Evolutionary conservation across 2,888 invertebrate species (phyloP).

Genomic region (Candidula unifasciata): DNA sequence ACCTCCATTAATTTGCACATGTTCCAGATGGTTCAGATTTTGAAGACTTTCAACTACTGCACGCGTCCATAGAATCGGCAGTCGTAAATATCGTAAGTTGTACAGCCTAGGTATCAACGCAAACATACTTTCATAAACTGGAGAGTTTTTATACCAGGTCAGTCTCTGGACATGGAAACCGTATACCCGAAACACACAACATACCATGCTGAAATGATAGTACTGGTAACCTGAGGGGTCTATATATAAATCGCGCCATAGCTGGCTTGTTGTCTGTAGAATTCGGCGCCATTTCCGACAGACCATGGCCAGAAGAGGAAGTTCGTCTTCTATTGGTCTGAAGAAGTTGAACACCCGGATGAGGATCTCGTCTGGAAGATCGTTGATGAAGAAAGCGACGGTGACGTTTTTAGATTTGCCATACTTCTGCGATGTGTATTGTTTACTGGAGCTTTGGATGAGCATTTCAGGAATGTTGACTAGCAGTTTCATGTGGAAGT

Average conservation of each 20-base stretch:
- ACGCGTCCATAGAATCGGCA: conserved; percentile 69
- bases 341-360: conserved; percentile 63
- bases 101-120: conserved; percentile 60
- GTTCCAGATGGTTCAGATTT: conserved; percentile 58
- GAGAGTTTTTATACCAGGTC: conserved; percentile 66
- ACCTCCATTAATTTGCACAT: conserved; percentile 68
- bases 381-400: conserved; percentile 55
- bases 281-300: conserved; percentile 66
- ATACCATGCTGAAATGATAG: conserved; percentile 64
- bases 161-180: conserved; percentile 66
- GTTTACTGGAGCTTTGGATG: conserved; percentile 44
- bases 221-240: conserved; percentile 60
- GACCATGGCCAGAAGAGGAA: conserved; percentile 63
- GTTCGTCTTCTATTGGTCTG: conserved; percentile 62
- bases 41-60: conserved; percentile 63
- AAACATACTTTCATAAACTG: conserved; percentile 67
- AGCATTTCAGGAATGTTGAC: conserved; percentile 37
- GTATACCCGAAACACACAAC: conserved; percentile 64
- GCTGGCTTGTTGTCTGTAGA: conserved; percentile 59
- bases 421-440: conserved; percentile 34
- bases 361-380: conserved; percentile 65
- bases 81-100: conserved; percentile 60
- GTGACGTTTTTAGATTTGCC: conserved; percentile 28
- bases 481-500: conserved; percentile 30
- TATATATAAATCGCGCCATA: conserved; percentile 64